Conservation (phyloP, 2,797 vertebrate species). For the Sparidentex hasta region DNA sequence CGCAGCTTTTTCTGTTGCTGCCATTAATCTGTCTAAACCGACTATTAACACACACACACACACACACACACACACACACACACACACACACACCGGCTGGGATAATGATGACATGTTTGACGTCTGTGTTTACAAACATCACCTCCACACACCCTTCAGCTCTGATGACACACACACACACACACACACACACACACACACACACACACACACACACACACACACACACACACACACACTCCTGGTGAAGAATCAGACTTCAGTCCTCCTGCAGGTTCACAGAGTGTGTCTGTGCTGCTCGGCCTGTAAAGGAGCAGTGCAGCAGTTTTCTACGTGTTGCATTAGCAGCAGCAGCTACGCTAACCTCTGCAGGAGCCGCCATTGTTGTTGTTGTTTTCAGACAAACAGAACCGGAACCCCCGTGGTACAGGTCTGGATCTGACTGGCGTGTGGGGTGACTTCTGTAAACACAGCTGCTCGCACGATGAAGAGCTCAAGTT, state of each 20-base stretch:
- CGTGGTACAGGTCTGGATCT: too few species aligned
- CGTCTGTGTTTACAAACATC: constrained; percentile 12
- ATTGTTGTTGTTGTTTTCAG: too few species aligned
- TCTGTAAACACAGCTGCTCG: too few species aligned
- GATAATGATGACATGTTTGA: constrained; percentile 11
- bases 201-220: constrained; percentile 19
- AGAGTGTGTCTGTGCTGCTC: neutral
- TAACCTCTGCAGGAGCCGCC: too few species aligned
- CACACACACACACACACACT: constrained; percentile 18
- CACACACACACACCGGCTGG: too few species aligned
- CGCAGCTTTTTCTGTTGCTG: neutral
- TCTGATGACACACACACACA: constrained; percentile 19
- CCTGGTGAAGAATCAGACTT: neutral
- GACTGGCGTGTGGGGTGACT: too few species aligned
- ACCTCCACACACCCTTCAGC: constrained; percentile 21
- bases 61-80: too few species aligned
- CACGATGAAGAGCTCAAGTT: too few species aligned
- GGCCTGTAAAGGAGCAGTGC: neutral
- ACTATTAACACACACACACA: constrained; percentile 6
- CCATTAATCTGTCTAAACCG: neutral
- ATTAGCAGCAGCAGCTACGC: too few species aligned
- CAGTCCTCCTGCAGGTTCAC: neutral
- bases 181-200: constrained; percentile 23
- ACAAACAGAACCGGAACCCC: too few species aligned
- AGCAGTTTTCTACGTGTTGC: too few species aligned